Evolutionary conservation across 64 coral and sea anemone species (phyloP), one percentile per base, ranked within the genome.

Genomic region (Montipora foliosa): DNA sequence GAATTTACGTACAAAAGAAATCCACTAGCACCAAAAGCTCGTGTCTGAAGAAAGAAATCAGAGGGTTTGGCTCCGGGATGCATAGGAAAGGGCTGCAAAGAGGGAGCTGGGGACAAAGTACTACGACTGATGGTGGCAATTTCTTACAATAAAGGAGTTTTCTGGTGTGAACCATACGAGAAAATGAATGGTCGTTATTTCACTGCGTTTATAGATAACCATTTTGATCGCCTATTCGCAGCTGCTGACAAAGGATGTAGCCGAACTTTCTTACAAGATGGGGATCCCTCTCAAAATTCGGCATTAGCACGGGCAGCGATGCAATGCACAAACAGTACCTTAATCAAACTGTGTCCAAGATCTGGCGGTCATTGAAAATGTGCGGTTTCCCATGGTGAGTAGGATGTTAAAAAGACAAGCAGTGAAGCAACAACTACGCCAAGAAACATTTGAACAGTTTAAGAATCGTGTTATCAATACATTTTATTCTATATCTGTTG

Each of bases 101-200:
- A 24, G 24, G 24, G 24, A 24, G 51, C 83, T 44, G 83, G 83
- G 66, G 87, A 0, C 21, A 89, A 77, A 58, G 87, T 89, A 52
- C 51, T 89, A 53, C 15, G 58, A 74, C 49, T 89, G 87, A 53
- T 89, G 46, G 87, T 89, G 5, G 49, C 69, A 19, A 77, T 89
- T 57, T 53, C 46, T 57, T 89, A 89, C 71, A 77, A 77, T 71
- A 89, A 89, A 77, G 87, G 87, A 21, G 87, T 89, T 16, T 58
- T 89, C 17, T 16, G 47, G 3, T 79, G 76, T 81, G 59, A 90
- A 59, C 75, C 75, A 10, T 90, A 66, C 21, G 22, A 90, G 16
- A 90, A 90, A 49, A 24, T 24, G 24, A 24, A 24, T 24, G 24
- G 24, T 24, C 24, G 24, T 24, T 24, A 24, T 24, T 24, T 24